Conservation (phyloP, 1,140 invertebrate species). For the Cotesia chilonis region DNA sequence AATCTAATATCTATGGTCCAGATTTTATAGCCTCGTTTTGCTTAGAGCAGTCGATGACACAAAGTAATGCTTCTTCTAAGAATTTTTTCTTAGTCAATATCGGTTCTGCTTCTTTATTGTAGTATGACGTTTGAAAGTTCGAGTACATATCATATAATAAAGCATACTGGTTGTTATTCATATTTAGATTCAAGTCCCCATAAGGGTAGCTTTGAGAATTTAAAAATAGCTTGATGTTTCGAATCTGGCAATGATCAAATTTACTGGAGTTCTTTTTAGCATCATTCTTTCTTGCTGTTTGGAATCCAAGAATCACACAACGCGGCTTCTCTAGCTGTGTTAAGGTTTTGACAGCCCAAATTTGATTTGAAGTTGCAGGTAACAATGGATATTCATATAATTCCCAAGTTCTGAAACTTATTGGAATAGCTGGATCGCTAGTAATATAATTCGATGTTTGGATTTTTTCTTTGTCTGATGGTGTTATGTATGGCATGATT, state of each 20-base stretch:
- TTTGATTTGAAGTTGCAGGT: too few species aligned
- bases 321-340: too few species aligned
- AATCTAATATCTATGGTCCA: too few species aligned
- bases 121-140: conserved; percentile 2
- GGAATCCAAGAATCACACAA: neutral
- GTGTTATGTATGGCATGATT: too few species aligned
- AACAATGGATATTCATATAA: conserved; percentile 1
- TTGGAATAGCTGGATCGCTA: neutral
- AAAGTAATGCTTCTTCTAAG: too few species aligned
- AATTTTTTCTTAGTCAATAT: too few species aligned
- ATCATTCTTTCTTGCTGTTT: neutral
- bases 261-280: neutral
- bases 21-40: too few species aligned
- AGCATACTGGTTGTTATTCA: neutral
- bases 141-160: neutral
- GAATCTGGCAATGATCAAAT: too few species aligned
- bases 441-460: neutral
- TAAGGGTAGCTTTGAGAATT: neutral
- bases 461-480: too few species aligned
- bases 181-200: neutral
- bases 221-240: too few species aligned
- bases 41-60: too few species aligned
- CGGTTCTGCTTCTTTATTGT: neutral
- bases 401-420: conserved; percentile 3
- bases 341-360: too few species aligned